These are phyloP conservation scores for Danionella dracula DNA, from an alignment of 2,797 vertebrate genomes.

Conservation along the genomic window DNA sequence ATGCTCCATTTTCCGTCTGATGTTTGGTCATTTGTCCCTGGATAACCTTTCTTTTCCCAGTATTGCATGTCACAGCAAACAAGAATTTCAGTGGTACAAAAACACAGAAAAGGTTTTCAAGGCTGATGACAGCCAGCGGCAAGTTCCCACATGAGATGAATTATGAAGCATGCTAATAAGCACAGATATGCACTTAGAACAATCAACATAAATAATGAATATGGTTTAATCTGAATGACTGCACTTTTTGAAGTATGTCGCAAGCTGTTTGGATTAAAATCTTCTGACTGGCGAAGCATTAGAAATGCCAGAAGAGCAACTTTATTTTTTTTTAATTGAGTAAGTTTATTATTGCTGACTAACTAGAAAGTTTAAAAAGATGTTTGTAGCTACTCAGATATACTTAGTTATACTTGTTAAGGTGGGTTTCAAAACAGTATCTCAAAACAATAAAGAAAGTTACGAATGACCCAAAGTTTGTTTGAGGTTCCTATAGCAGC, in stretches of 20 bases:
- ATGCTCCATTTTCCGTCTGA: not conserved
- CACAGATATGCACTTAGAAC: not conserved
- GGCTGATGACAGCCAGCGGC: conserved; percentile 16
- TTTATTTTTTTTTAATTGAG: not conserved
- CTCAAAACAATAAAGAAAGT: too few species aligned
- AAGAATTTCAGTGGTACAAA: not conserved
- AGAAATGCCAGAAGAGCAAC: not conserved
- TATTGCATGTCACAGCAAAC: not conserved
- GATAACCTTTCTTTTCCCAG: not conserved
- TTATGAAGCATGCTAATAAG: not conserved
- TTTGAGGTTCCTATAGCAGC: too few species aligned
- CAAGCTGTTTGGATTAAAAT: not conserved
- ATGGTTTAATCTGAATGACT: conserved; percentile 1
- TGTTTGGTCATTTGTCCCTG: not conserved
- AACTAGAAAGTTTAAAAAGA: too few species aligned
- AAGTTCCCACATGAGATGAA: conserved; percentile 23
- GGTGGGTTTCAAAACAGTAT: too few species aligned
- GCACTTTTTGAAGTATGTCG: not conserved
- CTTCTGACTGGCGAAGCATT: not conserved
- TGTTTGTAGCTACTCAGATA: too few species aligned
- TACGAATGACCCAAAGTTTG: too few species aligned
- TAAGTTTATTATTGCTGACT: too few species aligned
- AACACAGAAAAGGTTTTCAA: not conserved
- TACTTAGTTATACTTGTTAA: too few species aligned
- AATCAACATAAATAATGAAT: not conserved